phyloP scores from a whole-genome alignment of 1,140 invertebrate genomes.

The Bombus consobrinus region DNA sequence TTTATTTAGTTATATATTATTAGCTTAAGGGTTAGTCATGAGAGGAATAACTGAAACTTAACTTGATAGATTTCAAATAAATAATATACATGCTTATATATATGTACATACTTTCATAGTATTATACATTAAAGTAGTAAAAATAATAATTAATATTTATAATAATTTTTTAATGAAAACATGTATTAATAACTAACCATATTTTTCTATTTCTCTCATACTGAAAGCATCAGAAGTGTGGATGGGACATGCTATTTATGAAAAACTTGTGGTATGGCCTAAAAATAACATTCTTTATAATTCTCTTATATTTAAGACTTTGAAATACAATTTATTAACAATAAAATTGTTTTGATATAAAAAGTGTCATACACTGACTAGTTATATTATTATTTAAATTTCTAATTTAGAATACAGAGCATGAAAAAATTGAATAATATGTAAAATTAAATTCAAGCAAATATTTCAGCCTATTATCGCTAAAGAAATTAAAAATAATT shows the following conservation, averaged over 20 bases:
- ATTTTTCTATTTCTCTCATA: constrained; percentile 71
- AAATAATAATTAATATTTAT: constrained; percentile 6
- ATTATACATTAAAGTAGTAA: not conserved
- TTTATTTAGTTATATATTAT: not conserved
- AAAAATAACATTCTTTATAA: constrained; percentile 57
- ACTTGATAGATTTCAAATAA: not conserved
- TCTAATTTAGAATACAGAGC: not conserved
- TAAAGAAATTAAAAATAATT: not conserved
- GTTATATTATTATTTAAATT: not conserved
- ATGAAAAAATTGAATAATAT: not conserved
- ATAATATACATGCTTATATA: constrained; percentile 44
- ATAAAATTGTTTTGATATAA: not conserved
- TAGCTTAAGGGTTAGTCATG: not conserved
- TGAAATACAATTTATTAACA: constrained; percentile 54
- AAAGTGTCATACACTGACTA: not conserved
- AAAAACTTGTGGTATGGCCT: constrained; percentile 42
- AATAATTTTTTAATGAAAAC: constrained; percentile 17
- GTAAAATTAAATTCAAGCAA: constrained; percentile 8
- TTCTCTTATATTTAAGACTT: constrained; percentile 16
- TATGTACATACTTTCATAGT: constrained; percentile 34
- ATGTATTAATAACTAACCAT: constrained; percentile 72
- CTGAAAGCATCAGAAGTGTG: constrained; percentile 64
- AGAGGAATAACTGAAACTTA: not conserved
- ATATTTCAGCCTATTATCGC: not conserved
- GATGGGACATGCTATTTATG: constrained; percentile 51